Base-by-base conservation (phyloP, 2,797 vertebrate species). In the Lacerta viridis region DNA sequence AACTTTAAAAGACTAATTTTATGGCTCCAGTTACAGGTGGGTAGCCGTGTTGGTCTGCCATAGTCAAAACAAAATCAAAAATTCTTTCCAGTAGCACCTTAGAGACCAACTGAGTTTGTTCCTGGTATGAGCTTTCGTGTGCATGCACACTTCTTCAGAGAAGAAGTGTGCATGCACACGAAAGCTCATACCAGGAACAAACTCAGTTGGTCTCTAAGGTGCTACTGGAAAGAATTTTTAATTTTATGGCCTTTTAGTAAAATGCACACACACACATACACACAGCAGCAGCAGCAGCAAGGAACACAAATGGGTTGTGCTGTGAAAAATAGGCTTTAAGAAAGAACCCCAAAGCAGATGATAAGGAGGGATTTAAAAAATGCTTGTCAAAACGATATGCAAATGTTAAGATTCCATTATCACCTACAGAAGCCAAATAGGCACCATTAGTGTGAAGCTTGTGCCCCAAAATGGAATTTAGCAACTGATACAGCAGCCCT, bases 281-380 rank as follows among this genome's bases (percentile, higher is more conserved):
- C 50, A 13, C 50, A 15, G 11, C 39, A 59, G 59, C 41, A 36
- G 66, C 39, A 81, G 41, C 29, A 43, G 23, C 15, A 71, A 29
- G 71, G 25, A 61, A 23, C 17, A 23, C 8, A 55, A n/a, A 81
- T 2, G 39, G 27, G 29, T 25, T 33, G n/a, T 15, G 46, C 39
- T 66, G n/a, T 66, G 80, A 83, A 46, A 64, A 87, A 83, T 33
- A 15, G 69, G 39, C n/a, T 66, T 84, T 79, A 74, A 90, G 17
- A 72, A 71, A 23, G 50, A 90, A 13, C n/a, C 9, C 43, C 81
- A 80, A 23, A 87, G 43, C 41, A 79, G 39, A 55, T 77, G 55
- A 46, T 17, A 20, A n/a, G 33, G 76, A 29, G 50, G 17, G 4
- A 2, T 84, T 64, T 90, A n/a, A 7, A 64, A 15, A 55, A 33